A percentile compares a stretch with the other conserved stretches of the same genome.
These are phyloP conservation scores for Torymus aiolomorphi DNA, from an alignment of 2,888 invertebrate species.

Conservation along the genomic window DNA sequence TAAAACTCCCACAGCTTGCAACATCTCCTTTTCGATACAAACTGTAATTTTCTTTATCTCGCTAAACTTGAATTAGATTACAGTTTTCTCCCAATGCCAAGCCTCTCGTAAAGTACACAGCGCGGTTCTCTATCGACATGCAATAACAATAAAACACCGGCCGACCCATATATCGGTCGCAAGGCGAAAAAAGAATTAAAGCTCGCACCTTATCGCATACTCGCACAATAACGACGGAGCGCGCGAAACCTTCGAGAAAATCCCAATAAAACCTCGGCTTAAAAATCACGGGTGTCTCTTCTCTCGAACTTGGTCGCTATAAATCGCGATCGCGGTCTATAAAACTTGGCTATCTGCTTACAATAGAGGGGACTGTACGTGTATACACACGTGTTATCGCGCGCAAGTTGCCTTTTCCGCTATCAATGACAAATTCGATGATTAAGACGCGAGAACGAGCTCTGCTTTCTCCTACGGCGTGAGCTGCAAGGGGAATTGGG, in stretches of 20 bases:
- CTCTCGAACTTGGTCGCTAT: constrained; percentile 24
- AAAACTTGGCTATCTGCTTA: constrained; percentile 5
- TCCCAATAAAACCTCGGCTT: not conserved
- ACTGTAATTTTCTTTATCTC: not conserved
- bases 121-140: not conserved
- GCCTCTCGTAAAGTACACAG: not conserved
- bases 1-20: no score
- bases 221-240: no score
- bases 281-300: not conserved
- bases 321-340: constrained; percentile 3
- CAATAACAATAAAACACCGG: constrained; percentile 4
- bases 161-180: not conserved
- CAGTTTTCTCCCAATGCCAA: constrained; percentile 8
- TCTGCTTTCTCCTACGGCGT: constrained; percentile 17
- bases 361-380: constrained; percentile 4
- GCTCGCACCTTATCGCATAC: no score
- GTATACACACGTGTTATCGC: constrained; percentile 12
- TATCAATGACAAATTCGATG: constrained; percentile 49
- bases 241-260: not conserved
- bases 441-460: constrained; percentile 31
- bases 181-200: not conserved
- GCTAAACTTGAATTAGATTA: not conserved
- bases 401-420: constrained; percentile 1
- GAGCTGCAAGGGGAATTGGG: not conserved
- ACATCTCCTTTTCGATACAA: no score